Evolutionary conservation across 2,888 invertebrate species (phyloP), one percentile per base, ranked within the genome.

Genomic region (Poecilus cupreus): DNA sequence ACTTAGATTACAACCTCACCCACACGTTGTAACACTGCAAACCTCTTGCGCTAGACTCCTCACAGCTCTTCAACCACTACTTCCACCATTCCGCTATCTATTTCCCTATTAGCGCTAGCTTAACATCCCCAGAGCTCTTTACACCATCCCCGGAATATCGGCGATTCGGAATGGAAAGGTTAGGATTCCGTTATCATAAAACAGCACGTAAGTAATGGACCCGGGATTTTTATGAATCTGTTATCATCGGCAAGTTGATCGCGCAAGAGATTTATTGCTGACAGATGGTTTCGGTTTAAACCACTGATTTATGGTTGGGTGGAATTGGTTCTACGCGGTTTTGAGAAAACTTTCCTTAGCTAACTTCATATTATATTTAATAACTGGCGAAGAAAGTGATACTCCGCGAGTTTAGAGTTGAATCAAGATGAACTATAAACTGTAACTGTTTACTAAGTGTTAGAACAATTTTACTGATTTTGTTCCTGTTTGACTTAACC

Each of bases 181-280:
- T 79, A 79, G 70, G 49, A 68, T 70, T 68, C 79, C 79, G 79
- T 79, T 79, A 79, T 79, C 79, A 79, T 49, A 72, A 72, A 79
- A 68, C 64, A 64, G 26, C 16, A 79, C 68, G 51, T 70, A 79
- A 79, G 49, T 79, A 79, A 79, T 79, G 79, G 68, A 70, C 26
- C 22, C 26, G 18, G 18, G 68, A 54, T 51, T 75, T 51, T 76
- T 79, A 76, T 57, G 76, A 76, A 76, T 54, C 57, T 76, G 54
- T 76, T 76, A 76, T 76, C 76, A 76, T 57, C 51, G 57, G 5
- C 26, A 18, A 20, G 32, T 64, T 64, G 64, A 64, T 64, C 64
- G 64, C 64, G 13, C 18, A 26, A 16, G 74, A 49, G 74, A 74
- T 74, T 74, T 74, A 74, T 74, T 51, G 74, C 74, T 74, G 74